phyloP scores from a whole-genome alignment of 1,140 invertebrate species.

The Gryon sp. region DNA sequence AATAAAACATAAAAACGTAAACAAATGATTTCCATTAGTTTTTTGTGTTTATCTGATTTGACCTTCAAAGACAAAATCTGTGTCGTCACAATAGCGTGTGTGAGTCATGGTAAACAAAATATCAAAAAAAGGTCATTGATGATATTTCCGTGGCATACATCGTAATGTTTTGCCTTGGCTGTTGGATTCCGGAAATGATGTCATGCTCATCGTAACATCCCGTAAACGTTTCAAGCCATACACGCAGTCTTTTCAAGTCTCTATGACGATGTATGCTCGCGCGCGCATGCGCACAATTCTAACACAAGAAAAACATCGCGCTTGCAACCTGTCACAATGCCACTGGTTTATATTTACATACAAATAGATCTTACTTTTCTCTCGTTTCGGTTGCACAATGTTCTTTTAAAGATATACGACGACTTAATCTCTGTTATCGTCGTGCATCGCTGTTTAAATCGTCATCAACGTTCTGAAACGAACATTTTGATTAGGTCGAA shows the following conservation, averaged over 20 bases:
- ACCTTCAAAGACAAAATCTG: no score
- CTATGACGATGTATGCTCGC: slow-evolving; percentile 46
- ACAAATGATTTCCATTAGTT: no score
- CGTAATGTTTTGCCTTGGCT: slow-evolving; percentile 53
- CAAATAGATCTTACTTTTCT: slow-evolving; percentile 47
- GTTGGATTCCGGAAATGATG: slow-evolving; percentile 74
- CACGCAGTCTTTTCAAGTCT: slow-evolving; percentile 52
- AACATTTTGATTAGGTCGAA: no score
- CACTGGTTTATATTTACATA: slow-evolving; percentile 42
- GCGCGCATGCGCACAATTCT: slow-evolving; percentile 25
- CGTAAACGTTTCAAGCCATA: slow-evolving; percentile 62
- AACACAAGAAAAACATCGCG: slow-evolving; percentile 40
- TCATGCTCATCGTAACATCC: slow-evolving; percentile 74
- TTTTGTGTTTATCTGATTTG: no score
- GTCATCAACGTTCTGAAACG: no score
- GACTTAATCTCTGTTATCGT: slow-evolving; percentile 19
- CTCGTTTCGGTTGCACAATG: not conserved
- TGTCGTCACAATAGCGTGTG: no score
- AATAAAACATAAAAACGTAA: no score
- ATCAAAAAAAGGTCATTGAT: slow-evolving; percentile 6
- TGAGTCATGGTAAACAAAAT: no score
- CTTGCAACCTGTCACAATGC: slow-evolving; percentile 52
- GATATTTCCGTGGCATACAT: slow-evolving; percentile 12
- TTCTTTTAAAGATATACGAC: slow-evolving; percentile 7
- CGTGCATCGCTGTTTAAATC: no score